A percentile compares a stretch with the other conserved stretches of the same genome.
Evolutionary conservation across 2,113 vertebrate genomes (phyloP).

Genomic region (Nyctereutes procyonoides): DNA sequence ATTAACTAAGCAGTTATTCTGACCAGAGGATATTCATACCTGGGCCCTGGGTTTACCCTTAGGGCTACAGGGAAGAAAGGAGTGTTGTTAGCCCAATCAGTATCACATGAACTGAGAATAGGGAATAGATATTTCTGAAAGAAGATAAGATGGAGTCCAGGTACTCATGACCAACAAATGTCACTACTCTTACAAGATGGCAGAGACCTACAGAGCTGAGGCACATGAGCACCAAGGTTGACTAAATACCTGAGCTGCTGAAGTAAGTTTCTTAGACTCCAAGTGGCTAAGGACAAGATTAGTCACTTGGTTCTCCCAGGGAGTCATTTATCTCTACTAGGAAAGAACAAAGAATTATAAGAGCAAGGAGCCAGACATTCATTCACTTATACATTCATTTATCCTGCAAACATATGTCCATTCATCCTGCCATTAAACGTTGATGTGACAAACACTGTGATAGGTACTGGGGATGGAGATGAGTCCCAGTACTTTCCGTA

Average conservation of each 20-base stretch:
- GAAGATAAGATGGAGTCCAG: background rate
- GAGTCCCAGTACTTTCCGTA: background rate
- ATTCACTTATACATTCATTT: background rate
- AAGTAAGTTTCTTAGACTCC: constrained; percentile 15
- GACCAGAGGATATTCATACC: background rate
- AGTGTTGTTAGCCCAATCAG: background rate
- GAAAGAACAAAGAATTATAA: constrained; percentile 27
- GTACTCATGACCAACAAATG: background rate
- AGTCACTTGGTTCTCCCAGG: background rate
- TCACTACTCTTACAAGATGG: background rate
- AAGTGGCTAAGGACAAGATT: background rate
- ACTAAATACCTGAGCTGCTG: background rate
- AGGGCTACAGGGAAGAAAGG: background rate
- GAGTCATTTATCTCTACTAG: background rate
- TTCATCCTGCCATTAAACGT: background rate
- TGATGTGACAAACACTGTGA: background rate
- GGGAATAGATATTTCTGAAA: background rate
- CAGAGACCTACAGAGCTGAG: background rate
- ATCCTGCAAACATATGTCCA: background rate
- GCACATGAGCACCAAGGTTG: background rate
- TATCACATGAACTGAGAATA: background rate
- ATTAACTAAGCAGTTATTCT: background rate
- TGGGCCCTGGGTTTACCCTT: background rate
- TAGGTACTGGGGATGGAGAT: background rate
- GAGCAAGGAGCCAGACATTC: background rate